Conservation (phyloP, 1,140 invertebrate species). For the Andricus grossulariae region DNA sequence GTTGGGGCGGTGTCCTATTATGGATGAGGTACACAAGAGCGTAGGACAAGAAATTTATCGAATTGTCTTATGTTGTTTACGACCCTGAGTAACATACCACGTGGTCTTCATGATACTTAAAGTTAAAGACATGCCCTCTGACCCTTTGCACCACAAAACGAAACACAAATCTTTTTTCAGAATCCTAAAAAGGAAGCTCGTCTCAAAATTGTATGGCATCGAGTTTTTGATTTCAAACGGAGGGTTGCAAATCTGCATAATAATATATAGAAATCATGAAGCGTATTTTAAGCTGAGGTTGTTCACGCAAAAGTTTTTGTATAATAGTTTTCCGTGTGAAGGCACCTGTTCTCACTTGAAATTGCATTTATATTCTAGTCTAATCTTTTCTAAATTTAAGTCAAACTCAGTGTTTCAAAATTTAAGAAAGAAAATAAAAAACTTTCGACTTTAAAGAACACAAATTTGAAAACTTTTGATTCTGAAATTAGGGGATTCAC, state of each 20-base stretch:
- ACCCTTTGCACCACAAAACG: neutral
- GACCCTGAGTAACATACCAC: neutral
- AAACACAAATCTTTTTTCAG: neutral
- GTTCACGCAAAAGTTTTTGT: too few species aligned
- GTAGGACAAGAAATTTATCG: conserved; percentile 47
- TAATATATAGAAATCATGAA: conserved; percentile 9
- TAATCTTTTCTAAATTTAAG: too few species aligned
- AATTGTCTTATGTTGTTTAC: conserved; percentile 43
- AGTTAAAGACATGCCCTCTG: neutral
- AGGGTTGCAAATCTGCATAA: neutral
- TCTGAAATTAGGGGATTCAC: too few species aligned
- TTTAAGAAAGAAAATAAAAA: too few species aligned
- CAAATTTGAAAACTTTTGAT: too few species aligned
- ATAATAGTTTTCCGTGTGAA: too few species aligned
- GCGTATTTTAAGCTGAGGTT: neutral
- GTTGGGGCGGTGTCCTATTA: conserved; percentile 62
- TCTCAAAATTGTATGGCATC: neutral
- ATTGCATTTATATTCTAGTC: too few species aligned
- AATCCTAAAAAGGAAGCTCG: conserved; percentile 23
- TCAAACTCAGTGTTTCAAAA: too few species aligned
- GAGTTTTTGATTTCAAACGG: neutral
- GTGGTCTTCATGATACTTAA: conserved; percentile 15
- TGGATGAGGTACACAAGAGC: conserved; percentile 56
- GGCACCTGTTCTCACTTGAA: too few species aligned
- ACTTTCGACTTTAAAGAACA: too few species aligned